phyloP scores from a whole-genome alignment of 2,113 vertebrate species.

The Coryphaenoides rupestris region DNA sequence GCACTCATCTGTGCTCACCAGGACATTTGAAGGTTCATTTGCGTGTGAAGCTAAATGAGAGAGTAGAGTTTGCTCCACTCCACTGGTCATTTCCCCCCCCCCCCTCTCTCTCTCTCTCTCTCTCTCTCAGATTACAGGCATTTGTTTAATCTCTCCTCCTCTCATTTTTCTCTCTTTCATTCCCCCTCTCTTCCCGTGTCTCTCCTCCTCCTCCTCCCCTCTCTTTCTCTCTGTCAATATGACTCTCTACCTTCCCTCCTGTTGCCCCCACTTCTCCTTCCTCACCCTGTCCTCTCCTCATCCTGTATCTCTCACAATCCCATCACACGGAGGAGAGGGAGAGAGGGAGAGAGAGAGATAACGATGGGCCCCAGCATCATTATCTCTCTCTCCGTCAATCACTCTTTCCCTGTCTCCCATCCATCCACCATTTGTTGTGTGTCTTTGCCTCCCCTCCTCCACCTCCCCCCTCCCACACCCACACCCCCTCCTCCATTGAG shows the following conservation, averaged over 20 bases:
- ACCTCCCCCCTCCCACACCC: not conserved
- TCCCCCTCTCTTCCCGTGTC: conserved; percentile 11
- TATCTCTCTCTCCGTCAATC: not conserved
- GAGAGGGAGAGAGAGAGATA: too few species aligned
- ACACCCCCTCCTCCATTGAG: not conserved
- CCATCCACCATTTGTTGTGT: conserved; percentile 1
- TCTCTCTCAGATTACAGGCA: not conserved
- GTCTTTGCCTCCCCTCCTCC: not conserved
- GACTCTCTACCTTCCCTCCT: conserved; percentile 27
- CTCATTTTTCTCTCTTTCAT: conserved; percentile 8
- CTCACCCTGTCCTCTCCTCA: not conserved
- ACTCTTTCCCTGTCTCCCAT: not conserved
- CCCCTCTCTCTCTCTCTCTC: not conserved
- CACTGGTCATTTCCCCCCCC: conserved; percentile 40
- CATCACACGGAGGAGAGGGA: not conserved
- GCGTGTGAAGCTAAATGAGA: conserved; percentile 37
- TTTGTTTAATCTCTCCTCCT: conserved; percentile 21
- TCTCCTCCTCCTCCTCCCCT: conserved; percentile 24
- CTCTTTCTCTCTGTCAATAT: conserved; percentile 15
- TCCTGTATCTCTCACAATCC: not conserved
- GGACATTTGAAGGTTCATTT: conserved; percentile 31
- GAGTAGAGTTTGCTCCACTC: conserved; percentile 41
- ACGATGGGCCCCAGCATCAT: not conserved
- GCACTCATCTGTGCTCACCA: conserved; percentile 1
- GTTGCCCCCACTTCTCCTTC: not conserved